Percentiles rank a stretch among this genome's conserved stretches.
phyloP scores from a whole-genome alignment of 2,113 vertebrate genomes.

The Deroptyus accipitrinus region DNA sequence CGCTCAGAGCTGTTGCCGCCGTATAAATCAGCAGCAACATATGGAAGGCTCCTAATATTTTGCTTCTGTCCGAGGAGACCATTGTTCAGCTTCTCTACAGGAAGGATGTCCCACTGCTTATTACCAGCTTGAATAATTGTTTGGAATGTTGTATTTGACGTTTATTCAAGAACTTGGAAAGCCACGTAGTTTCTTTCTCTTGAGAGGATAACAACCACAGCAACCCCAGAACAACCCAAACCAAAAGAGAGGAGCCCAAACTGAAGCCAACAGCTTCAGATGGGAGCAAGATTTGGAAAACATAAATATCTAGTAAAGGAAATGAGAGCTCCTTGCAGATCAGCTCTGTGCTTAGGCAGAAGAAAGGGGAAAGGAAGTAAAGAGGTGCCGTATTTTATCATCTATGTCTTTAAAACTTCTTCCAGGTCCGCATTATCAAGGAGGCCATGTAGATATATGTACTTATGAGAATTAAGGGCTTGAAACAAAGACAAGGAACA shows the following conservation, averaged over 20 bases:
- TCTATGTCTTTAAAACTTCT: not conserved
- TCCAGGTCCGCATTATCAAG: not conserved
- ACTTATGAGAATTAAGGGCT: not conserved
- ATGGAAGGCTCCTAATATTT: constrained; percentile 39
- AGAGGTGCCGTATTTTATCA: not conserved
- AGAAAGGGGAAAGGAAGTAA: not conserved
- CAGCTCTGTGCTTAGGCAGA: not conserved
- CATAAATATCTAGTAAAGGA: not conserved
- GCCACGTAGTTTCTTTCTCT: not conserved
- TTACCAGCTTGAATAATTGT: constrained; percentile 49
- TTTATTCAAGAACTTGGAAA: constrained; percentile 33
- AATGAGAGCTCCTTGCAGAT: not conserved
- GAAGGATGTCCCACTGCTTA: constrained; percentile 58
- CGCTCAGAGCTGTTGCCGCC: not conserved
- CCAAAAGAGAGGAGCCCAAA: not conserved
- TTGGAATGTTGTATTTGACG: constrained; percentile 47
- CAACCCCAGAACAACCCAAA: not conserved
- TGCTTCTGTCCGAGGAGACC: constrained; percentile 51
- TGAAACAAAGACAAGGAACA: not conserved
- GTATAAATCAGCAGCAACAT: constrained; percentile 4
- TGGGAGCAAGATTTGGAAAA: not conserved
- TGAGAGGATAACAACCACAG: not conserved
- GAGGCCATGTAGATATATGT: not conserved
- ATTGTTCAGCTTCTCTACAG: constrained; percentile 58
- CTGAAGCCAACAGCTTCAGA: not conserved